Base-by-base conservation (phyloP, 2,113 vertebrate species). In the Sardina pilchardus region DNA sequence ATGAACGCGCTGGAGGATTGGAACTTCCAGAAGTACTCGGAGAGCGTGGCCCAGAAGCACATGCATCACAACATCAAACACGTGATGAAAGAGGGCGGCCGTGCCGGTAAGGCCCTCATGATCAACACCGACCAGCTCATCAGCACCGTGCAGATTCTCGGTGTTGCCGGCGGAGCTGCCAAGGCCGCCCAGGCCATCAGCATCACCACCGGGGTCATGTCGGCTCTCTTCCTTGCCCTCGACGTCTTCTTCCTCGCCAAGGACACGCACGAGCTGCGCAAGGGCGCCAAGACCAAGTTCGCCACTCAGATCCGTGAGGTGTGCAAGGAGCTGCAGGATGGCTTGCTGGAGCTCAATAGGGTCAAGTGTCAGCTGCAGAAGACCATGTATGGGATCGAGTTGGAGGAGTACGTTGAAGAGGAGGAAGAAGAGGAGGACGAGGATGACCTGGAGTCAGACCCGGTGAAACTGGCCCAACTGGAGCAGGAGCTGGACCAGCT, bases 161-260 rank as follows among this genome's bases (percentile, higher is more conserved):
- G 50, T 2, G 92, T 91, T 0, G 94, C 95, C 0, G 93, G 94
- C 0, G 90, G 93, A 0, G 93, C 94, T 0, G 93, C 93, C 0
- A 94, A 92, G 86, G 93, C 93, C 0, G 91, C 87, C 1, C 94
- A 94, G 90, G 94, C 90, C 67, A 91, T 95, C 87, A 95, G 93
- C 10, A 3, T 94, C 21, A 92, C 94, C 86, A 93, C 92, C 0
- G 94, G 93, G 0, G 91, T 95, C 0, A 95, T 96, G 93, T 94
- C 95, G 0, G 93, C 92, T 0, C 93, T 95, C 87, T 95, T 95
- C 89, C 90, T 96, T 47, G 94, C 93, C 0, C 94, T 96, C 0
- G 95, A 96, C 3, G 53, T 95, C 82, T 94, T 95, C 59, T 96
- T 96, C 89, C 91, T 95, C 59, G 94, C 94, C 0, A 95, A 94